These are phyloP conservation scores for Chrysolophus pictus DNA, from an alignment of 2,797 vertebrate species.

Conservation along the genomic window DNA sequence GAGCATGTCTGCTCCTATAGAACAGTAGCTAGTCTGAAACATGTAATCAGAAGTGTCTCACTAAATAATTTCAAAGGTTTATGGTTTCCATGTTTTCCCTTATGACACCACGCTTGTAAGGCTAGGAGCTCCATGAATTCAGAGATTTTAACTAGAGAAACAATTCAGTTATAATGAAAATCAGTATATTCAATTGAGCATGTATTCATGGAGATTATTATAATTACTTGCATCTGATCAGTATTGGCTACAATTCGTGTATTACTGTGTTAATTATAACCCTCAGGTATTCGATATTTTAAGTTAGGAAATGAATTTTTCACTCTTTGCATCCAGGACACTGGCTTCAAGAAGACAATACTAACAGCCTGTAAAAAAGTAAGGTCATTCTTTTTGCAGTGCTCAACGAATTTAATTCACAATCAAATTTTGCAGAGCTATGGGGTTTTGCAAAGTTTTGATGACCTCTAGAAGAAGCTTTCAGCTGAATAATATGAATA, in stretches of 20 bases:
- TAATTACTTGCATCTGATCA: not conserved
- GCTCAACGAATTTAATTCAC: not conserved
- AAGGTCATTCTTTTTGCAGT: not conserved
- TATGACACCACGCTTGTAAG: not conserved
- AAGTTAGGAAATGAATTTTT: not conserved
- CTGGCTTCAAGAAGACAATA: not conserved
- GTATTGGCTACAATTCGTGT: not conserved
- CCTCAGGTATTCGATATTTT: not conserved
- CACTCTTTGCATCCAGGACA: not conserved
- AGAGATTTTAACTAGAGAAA: not conserved
- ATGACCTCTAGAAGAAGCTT: not conserved
- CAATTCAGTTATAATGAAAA: not conserved
- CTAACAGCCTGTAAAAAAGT: not conserved
- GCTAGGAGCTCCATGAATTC: not conserved
- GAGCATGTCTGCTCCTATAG: not conserved
- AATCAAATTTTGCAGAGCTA: not conserved
- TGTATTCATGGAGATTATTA: not conserved
- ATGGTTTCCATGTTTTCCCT: not conserved
- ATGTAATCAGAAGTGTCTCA: not conserved
- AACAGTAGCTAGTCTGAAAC: not conserved
- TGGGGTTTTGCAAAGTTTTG: not conserved
- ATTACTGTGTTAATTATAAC: not conserved
- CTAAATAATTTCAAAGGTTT: not conserved
- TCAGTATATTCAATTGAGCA: not conserved
- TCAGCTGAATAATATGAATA: not conserved